Conservation (phyloP, 1,140 invertebrate species). For the Apocrypta bakeri region DNA sequence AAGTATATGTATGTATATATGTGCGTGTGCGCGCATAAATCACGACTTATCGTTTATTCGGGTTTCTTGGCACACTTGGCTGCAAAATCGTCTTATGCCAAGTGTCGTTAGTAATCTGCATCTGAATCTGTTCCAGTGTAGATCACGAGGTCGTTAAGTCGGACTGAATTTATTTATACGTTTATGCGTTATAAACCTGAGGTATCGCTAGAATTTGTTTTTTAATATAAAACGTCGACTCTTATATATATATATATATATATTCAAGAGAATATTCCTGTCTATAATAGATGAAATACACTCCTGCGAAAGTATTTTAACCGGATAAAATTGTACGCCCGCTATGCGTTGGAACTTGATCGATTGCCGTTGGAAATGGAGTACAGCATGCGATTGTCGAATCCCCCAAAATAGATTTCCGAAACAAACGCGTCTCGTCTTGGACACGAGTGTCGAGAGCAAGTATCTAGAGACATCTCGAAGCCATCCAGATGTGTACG, state of each 20-base stretch:
- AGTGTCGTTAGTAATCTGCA: constrained; percentile 21
- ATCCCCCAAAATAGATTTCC: constrained; percentile 40
- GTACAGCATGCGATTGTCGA: constrained; percentile 22
- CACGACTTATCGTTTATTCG: background rate
- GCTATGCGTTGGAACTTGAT: background rate
- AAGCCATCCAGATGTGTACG: constrained; percentile 1
- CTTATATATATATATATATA: too few relatives aligned
- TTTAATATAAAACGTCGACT: too few relatives aligned
- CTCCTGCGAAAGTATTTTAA: too few relatives aligned
- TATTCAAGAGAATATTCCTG: too few relatives aligned
- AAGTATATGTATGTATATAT: too few relatives aligned
- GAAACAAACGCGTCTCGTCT: constrained; percentile 1
- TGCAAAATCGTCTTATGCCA: background rate
- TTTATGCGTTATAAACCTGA: too few relatives aligned
- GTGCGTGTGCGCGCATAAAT: background rate
- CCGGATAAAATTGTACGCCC: background rate
- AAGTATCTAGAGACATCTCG: background rate
- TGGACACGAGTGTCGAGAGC: background rate
- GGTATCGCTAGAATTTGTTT: too few relatives aligned
- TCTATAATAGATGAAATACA: too few relatives aligned
- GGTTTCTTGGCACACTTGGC: constrained; percentile 24
- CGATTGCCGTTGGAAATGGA: constrained; percentile 23
- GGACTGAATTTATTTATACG: background rate
- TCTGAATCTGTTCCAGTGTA: constrained; percentile 19
- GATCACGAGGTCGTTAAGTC: constrained; percentile 13